These are phyloP conservation scores for Suricata suricatta DNA, from an alignment of 2,113 vertebrate species.

Conservation along the genomic window DNA sequence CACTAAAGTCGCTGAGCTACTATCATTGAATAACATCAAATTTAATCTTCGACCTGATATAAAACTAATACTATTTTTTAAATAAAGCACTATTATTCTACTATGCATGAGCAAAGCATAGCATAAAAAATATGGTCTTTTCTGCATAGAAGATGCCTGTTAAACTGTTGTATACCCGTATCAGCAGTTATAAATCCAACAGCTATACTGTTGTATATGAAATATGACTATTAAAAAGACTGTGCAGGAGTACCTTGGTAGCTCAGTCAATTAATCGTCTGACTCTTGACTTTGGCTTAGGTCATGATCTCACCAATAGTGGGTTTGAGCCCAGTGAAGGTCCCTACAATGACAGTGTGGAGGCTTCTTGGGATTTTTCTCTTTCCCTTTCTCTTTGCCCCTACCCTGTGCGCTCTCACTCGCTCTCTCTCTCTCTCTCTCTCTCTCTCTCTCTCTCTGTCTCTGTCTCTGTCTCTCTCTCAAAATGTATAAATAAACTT, in stretches of 20 bases:
- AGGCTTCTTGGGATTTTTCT: too few species aligned
- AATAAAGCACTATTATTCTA: slow-evolving; percentile 39
- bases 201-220: background rate
- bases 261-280: too few species aligned
- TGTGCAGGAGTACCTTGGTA: background rate
- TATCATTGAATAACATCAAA: slow-evolving; percentile 62
- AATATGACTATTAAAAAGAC: background rate
- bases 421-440: too few species aligned
- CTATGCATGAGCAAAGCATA: slow-evolving; percentile 28
- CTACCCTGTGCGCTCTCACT: too few species aligned
- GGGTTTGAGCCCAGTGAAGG: too few species aligned
- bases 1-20: slow-evolving; percentile 18
- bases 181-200: background rate
- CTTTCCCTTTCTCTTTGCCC: too few species aligned
- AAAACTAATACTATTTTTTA: slow-evolving; percentile 35
- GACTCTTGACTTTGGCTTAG: too few species aligned
- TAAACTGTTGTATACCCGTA: background rate
- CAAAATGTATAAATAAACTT: too few species aligned
- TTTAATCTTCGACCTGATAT: slow-evolving; percentile 63
- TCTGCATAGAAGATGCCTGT: slow-evolving; percentile 21
- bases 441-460: too few species aligned
- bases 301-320: too few species aligned
- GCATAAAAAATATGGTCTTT: slow-evolving; percentile 52
- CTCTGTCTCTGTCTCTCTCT: too few species aligned
- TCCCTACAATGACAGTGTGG: too few species aligned